phyloP scores from a whole-genome alignment of 1,140 invertebrate genomes.

The Wiebesia pumilae region DNA sequence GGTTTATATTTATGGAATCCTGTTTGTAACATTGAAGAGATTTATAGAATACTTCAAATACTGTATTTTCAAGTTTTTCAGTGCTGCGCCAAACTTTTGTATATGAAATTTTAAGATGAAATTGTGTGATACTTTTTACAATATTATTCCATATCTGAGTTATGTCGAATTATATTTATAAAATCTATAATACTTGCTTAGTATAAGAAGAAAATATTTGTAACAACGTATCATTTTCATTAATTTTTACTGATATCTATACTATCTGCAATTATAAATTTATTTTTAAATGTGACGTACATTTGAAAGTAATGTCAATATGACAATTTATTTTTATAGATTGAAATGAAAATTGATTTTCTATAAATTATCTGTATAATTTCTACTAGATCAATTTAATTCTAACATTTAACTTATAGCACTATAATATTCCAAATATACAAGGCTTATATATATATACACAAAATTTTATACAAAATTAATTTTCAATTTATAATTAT shows the following conservation, averaged over 20 bases:
- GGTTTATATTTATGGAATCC: background rate
- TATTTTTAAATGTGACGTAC: background rate
- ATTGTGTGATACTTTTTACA: background rate
- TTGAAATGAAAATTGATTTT: background rate
- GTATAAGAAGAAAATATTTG: conserved; percentile 1
- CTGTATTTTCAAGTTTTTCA: background rate
- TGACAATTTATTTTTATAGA: background rate
- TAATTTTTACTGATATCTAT: background rate
- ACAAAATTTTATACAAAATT: background rate
- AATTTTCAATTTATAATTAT: background rate
- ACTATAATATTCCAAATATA: conserved; percentile 12
- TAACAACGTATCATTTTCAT: background rate
- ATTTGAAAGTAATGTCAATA: background rate
- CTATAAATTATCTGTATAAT: no score
- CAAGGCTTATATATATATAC: background rate
- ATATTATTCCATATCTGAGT: background rate
- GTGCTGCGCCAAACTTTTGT: background rate
- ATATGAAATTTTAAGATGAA: background rate
- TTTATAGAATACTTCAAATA: background rate
- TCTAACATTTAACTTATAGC: background rate
- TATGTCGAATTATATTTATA: background rate
- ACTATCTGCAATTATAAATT: background rate
- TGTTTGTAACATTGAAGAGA: background rate
- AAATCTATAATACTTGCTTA: background rate
- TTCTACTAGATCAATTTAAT: no score